These are phyloP conservation scores for Ctenopoma kingsleyae DNA, from an alignment of 2,797 vertebrate genomes.

Conservation along the genomic window DNA sequence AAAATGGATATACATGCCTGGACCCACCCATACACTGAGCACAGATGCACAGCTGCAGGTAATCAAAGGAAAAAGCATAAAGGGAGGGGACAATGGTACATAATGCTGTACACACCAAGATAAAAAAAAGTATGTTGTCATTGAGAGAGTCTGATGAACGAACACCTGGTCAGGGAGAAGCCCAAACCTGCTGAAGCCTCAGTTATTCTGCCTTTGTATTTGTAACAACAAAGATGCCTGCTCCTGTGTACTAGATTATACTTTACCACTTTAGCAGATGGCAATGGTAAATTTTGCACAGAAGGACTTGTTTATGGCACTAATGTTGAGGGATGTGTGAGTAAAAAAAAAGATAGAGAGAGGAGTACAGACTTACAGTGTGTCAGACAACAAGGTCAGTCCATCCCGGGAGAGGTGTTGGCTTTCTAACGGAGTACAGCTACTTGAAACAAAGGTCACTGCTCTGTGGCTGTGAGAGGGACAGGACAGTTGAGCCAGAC, in stretches of 20 bases:
- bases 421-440: constrained; percentile 82
- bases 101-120: constrained; percentile 59
- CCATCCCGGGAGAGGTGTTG: constrained; percentile 85
- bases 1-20: constrained; percentile 76
- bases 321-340: constrained; percentile 41
- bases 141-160: constrained; percentile 72
- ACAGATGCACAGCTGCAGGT: constrained; percentile 82
- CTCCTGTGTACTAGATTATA: constrained; percentile 11
- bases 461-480: constrained; percentile 70
- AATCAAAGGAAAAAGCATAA: constrained; percentile 80
- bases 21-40: constrained; percentile 75
- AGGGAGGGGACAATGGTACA: constrained; percentile 46
- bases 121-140: constrained; percentile 66
- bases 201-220: constrained; percentile 59
- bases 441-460: constrained; percentile 86
- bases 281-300: constrained; percentile 23
- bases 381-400: constrained; percentile 84
- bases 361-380: constrained; percentile 72
- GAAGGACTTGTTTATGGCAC: constrained; percentile 37
- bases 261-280: not conserved
- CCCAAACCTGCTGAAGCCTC: constrained; percentile 62
- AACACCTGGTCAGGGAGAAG: constrained; percentile 84
- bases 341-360: constrained; percentile 48
- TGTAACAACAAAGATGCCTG: constrained; percentile 13
- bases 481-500: constrained; percentile 65